Base-by-base conservation (phyloP, 2,888 invertebrate genomes). In the Diaprepes abbreviatus region DNA sequence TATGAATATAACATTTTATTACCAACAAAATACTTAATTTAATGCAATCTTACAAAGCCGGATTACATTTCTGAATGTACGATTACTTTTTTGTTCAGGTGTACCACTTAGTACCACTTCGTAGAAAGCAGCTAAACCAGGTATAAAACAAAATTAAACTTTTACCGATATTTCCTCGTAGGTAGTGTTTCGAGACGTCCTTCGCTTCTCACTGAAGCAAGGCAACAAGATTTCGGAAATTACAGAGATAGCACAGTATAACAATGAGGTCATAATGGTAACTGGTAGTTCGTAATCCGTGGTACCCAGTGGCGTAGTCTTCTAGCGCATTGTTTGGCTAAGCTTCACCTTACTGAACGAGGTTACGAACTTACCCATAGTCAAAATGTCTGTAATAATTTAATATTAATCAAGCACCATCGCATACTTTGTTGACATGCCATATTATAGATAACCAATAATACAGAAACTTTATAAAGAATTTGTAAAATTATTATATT, bases 181-280 rank as follows among this genome's bases (percentile, higher is more conserved):
- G 52, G 69, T 69, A 64, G 50, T 59, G 45, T 43, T 63, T 59
- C 59, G 50, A 64, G 64, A 69, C 69, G 69, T 69, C 69, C 69
- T 69, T 69, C 68, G 57, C 21, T 62, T 59, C 60, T 69, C 45
- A 62, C 57, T 69, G 36, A 58, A 63, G 52, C 69, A 69, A 58
- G 59, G 50, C 63, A 59, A 59, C 21, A 19, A 60, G 40, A 66
- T 66, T 66, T 66, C 58, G 66, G 55, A 48, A 58, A 66, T 57
- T 55, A 43, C 57, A 10, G 28, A 45, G 43, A 59, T 35, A 45
- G 19, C 55, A 21, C 36, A 21, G 55, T 55, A 38, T 14, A 28
- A 50, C 45, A 45, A 45, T 45, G 19, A 58, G 43, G 31, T 17
- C 33, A 19, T 24, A 45, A 45, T 59, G 17, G 59, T 59, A 60